Conservation (phyloP, 2,797 vertebrate species). For the Heliangelus exortis region DNA sequence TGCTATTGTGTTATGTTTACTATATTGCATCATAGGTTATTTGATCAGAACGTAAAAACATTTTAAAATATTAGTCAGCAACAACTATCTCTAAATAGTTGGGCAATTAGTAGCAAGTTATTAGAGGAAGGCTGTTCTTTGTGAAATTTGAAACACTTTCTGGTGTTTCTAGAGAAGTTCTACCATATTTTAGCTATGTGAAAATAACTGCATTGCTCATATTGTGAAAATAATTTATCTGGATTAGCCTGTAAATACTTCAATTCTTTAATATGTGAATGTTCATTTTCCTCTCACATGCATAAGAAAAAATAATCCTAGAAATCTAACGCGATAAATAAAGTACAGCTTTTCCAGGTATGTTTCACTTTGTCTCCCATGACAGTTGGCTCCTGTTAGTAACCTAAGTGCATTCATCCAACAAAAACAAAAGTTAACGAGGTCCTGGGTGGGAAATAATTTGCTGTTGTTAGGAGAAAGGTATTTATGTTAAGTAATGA, state of each 20-base stretch:
- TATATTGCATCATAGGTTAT: not conserved
- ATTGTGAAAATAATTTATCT: not conserved
- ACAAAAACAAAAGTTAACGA: conserved; percentile 22
- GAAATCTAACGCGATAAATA: not conserved
- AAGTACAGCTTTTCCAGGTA: not conserved
- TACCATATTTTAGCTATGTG: not conserved
- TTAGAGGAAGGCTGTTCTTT: not conserved
- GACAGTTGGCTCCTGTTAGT: not conserved
- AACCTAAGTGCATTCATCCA: not conserved
- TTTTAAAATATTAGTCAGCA: not conserved
- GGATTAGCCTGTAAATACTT: not conserved
- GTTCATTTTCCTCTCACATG: not conserved
- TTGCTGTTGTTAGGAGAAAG: not conserved
- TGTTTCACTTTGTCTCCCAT: not conserved
- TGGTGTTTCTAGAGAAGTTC: not conserved
- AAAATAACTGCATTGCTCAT: not conserved
- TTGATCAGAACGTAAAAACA: not conserved
- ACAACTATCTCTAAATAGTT: not conserved
- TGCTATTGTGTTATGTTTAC: not conserved
- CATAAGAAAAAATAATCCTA: not conserved
- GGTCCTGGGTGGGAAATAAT: not conserved
- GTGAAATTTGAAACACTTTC: not conserved
- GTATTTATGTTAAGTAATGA: not conserved
- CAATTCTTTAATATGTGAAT: not conserved
- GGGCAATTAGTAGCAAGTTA: not conserved